Conservation (phyloP, 2,797 vertebrate genomes). For the Enteromius anoplus region DNA sequence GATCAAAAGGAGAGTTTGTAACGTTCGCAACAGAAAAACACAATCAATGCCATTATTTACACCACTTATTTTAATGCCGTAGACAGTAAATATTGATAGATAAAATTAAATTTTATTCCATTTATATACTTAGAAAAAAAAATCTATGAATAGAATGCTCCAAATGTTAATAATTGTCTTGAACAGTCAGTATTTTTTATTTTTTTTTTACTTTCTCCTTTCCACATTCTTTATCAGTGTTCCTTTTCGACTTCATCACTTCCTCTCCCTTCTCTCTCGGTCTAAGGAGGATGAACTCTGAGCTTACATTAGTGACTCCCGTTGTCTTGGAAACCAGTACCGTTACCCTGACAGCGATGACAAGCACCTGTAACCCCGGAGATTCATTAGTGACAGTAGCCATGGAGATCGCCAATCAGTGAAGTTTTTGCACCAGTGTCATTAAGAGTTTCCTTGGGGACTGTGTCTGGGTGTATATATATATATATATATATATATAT, state of each 20-base stretch:
- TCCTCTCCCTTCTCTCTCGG: neutral
- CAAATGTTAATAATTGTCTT: neutral
- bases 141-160: neutral
- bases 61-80: neutral
- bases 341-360: conserved; percentile 70
- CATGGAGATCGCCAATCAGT: conserved; percentile 76
- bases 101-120: neutral
- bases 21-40: no score
- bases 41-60: neutral
- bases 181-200: neutral
- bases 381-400: conserved; percentile 77
- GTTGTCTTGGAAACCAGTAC: conserved; percentile 65
- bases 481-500: conserved; percentile 26
- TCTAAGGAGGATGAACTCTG: conserved; percentile 59
- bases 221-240: neutral
- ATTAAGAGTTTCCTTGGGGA: conserved; percentile 51
- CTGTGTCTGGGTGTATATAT: conserved; percentile 11
- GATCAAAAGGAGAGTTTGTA: no score
- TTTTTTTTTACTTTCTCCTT: neutral
- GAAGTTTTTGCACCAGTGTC: conserved; percentile 56
- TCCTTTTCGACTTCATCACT: neutral
- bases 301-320: conserved; percentile 66
- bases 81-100: neutral
- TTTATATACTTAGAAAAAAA: no score
- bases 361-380: conserved; percentile 74